Conservation (phyloP, 2,113 vertebrate species). For the Montifringilla adamsi region DNA sequence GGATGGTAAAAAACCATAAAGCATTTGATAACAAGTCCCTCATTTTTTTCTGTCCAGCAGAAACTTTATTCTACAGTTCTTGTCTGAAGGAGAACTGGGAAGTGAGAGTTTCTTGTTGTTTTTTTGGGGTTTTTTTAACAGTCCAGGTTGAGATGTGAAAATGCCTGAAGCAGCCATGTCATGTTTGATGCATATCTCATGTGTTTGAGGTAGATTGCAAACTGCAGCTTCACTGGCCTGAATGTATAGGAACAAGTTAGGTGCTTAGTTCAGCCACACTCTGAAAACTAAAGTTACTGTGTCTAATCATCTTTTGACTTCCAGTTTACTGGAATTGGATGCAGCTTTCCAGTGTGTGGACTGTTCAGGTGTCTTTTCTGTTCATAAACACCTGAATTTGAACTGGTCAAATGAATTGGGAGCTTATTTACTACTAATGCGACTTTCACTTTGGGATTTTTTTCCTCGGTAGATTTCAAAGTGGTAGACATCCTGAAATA, state of each 20-base stretch:
- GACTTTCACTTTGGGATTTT: not conserved
- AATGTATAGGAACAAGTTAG: accelerated
- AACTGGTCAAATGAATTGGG: accelerated
- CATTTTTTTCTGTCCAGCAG: not conserved
- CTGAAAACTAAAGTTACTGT: accelerated
- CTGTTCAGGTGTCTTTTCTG: not conserved
- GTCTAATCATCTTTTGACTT: not conserved
- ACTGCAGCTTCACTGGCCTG: not conserved
- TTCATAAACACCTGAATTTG: not conserved
- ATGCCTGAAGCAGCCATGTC: not conserved
- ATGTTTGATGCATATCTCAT: not conserved
- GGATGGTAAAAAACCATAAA: not conserved
- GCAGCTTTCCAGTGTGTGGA: not conserved
- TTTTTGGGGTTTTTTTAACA: no score
- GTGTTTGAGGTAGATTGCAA: not conserved
- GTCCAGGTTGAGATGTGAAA: not conserved
- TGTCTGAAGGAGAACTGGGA: not conserved
- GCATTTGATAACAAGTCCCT: not conserved
- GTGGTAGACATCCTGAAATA: not conserved
- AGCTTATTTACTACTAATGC: not conserved
- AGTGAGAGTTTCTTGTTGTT: not conserved
- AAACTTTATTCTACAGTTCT: not conserved
- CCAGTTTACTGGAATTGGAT: not conserved
- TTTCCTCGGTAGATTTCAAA: not conserved
- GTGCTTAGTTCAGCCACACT: not conserved